These are phyloP conservation scores for Camarhynchus parvulus DNA, from an alignment of 2,113 vertebrate genomes.

Conservation along the genomic window DNA sequence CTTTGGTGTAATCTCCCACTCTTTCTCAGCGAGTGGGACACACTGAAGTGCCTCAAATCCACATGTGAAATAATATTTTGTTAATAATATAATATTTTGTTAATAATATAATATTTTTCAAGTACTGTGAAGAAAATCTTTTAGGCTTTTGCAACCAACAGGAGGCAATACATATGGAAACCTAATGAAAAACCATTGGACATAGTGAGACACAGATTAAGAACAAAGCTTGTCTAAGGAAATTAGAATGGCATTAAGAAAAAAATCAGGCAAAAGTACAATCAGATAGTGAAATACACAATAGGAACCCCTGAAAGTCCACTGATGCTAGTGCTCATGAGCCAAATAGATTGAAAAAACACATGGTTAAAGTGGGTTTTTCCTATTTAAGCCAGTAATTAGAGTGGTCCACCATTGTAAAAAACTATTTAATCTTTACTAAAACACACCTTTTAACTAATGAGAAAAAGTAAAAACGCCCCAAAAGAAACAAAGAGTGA, in stretches of 20 bases:
- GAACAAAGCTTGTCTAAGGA: neutral
- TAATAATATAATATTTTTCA: neutral
- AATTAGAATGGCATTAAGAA: neutral
- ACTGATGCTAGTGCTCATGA: neutral
- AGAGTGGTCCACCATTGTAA: neutral
- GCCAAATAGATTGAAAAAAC: neutral
- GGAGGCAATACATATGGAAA: neutral
- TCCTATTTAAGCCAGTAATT: neutral
- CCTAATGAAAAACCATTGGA: neutral
- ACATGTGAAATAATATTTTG: neutral
- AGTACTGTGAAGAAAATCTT: neutral
- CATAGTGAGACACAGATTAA: rapidly evolving
- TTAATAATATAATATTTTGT: neutral
- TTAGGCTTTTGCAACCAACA: neutral
- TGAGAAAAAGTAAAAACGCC: rapidly evolving
- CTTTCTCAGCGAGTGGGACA: neutral
- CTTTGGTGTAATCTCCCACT: neutral
- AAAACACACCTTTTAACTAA: neutral
- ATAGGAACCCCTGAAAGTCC: neutral
- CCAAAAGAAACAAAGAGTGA: neutral
- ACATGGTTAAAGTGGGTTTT: rapidly evolving
- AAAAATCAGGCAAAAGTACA: neutral
- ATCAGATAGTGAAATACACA: neutral
- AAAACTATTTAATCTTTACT: neutral
- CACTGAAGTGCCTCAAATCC: neutral